Conservation (phyloP, 2,797 vertebrate genomes). For the Eulemur rubriventer region DNA sequence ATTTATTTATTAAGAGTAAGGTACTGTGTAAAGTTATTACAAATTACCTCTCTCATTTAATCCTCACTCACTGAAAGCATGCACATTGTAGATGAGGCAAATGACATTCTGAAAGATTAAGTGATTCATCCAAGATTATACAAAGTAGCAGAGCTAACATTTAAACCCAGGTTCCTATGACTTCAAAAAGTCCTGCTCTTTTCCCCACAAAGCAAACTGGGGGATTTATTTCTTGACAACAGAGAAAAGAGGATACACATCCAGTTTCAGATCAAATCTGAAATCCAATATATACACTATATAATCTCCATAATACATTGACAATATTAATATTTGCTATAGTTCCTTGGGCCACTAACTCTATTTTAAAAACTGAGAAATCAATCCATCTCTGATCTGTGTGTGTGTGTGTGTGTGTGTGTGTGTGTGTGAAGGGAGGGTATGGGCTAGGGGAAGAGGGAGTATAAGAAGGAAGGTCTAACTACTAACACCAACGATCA, state of each 20-base stretch:
- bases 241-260: neutral
- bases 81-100: neutral
- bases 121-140: neutral
- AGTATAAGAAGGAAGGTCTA: neutral
- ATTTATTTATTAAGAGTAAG: neutral
- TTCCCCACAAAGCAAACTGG: neutral
- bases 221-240: neutral
- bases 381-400: neutral
- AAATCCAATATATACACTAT: neutral
- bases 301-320: neutral
- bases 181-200: neutral
- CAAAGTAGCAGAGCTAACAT: neutral
- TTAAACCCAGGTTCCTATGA: neutral
- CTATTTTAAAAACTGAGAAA: constrained; percentile 5
- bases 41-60: neutral
- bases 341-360: neutral
- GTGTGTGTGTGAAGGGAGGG: neutral
- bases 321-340: neutral
- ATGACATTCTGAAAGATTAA: neutral
- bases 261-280: neutral
- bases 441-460: neutral
- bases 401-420: neutral
- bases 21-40: neutral
- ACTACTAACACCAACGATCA: neutral
- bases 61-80: neutral